These are phyloP conservation scores for Charanyca ferruginea DNA, from an alignment of 2,888 invertebrate genomes.

Conservation along the genomic window DNA sequence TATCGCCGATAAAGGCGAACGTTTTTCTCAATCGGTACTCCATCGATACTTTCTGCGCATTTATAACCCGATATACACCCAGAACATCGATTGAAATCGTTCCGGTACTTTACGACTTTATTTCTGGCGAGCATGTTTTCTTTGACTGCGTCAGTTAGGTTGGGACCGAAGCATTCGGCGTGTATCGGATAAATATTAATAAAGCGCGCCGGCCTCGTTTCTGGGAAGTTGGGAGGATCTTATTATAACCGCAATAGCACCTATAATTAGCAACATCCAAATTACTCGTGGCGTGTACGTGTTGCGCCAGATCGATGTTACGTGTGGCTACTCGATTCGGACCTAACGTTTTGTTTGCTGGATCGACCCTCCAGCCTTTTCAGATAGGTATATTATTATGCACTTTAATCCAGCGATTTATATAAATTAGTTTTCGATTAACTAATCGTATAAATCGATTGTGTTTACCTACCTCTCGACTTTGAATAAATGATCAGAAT, in stretches of 20 bases:
- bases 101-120: conserved; percentile 90
- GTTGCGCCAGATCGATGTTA: conserved; percentile 85
- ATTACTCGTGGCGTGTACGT: conserved; percentile 87
- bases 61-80: conserved; percentile 84
- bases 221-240: conserved; percentile 90
- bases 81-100: conserved; percentile 89
- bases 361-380: conserved; percentile 73
- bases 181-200: conserved; percentile 91
- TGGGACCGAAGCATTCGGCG: conserved; percentile 83
- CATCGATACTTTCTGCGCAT: conserved; percentile 84
- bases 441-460: conserved; percentile 28
- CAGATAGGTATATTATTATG: conserved; percentile 68
- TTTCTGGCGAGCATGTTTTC: conserved; percentile 89
- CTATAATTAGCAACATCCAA: conserved; percentile 90
- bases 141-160: conserved; percentile 90
- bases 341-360: conserved; percentile 75
- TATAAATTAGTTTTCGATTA: conserved; percentile 32
- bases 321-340: conserved; percentile 82
- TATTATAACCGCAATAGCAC: conserved; percentile 91
- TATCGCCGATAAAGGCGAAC: conserved; percentile 69
- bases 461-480: conserved; percentile 15
- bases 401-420: conserved; percentile 58
- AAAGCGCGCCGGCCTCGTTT: conserved; percentile 90
- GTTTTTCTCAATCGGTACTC: conserved; percentile 80
- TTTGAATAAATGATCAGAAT: conserved; percentile 7